Evolutionary conservation across 2,888 invertebrate species (phyloP).

Genomic region (Leptinotarsa haldemani): DNA sequence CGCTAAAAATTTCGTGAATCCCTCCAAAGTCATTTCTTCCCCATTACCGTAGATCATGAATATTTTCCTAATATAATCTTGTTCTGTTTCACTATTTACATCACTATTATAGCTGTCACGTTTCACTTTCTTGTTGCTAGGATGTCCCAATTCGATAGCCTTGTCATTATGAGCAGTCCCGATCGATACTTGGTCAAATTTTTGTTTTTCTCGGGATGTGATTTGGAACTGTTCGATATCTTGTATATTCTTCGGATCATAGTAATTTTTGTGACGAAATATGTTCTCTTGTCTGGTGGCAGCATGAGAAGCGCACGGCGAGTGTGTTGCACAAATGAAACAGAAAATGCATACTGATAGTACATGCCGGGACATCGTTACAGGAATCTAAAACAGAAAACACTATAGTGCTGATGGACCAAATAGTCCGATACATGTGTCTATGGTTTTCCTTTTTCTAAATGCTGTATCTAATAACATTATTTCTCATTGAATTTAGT

Average conservation of each 20-base stretch:
- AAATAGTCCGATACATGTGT: no score
- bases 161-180: conserved; percentile 18
- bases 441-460: no score
- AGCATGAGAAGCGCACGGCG: conserved; percentile 80
- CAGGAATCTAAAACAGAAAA: conserved; percentile 17
- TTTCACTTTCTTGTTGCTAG: conserved; percentile 37
- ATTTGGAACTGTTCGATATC: conserved; percentile 38
- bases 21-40: conserved; percentile 73
- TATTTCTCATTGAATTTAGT: no score
- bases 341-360: conserved; percentile 88
- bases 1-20: conserved; percentile 77
- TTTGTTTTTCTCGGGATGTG: conserved; percentile 50
- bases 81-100: conserved; percentile 50
- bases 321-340: conserved; percentile 81
- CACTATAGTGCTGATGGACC: not conserved
- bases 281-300: conserved; percentile 52
- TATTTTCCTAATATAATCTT: conserved; percentile 74
- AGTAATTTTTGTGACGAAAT: conserved; percentile 49
- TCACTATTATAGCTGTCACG: conserved; percentile 47
- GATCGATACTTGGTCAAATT: conserved; percentile 25
- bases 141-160: conserved; percentile 25
- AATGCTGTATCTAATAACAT: no score
- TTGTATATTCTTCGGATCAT: conserved; percentile 47
- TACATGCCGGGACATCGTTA: conserved; percentile 71
- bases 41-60: conserved; percentile 77